Evolutionary conservation across 2,113 vertebrate genomes (phyloP), one percentile per base, ranked within the genome.

Genomic region (Salvelinus fontinalis): DNA sequence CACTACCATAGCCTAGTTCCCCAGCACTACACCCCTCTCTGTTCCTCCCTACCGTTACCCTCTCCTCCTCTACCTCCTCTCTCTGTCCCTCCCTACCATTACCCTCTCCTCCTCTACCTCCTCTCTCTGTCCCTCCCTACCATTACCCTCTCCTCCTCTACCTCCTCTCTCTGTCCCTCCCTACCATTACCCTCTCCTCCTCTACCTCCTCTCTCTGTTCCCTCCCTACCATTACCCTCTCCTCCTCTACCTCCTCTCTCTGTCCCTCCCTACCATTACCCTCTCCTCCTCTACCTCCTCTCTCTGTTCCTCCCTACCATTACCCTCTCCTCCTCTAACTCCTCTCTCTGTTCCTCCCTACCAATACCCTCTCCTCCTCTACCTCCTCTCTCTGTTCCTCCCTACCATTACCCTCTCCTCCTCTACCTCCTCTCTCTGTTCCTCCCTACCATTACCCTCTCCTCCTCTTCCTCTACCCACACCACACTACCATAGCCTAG

Each of bases 201-300:
- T 60, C 57, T 16, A 5, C n/a, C 57, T 5, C 20, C 6, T 24
- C 20, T 31, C 31, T 31, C 31, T 31, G 1, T 31, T 31, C 31
- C 31, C 31, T 31, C 7, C 7, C 81, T 84, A 76, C 82, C 77
- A 0, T 31, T 5, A 31, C 66, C 70, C 64, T 31, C 29, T 4
- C 0, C 27, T 27, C 27, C 27, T 44, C 70, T 57, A 20, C 31
- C 49, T 57, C 77, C 29, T 29, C 83, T 87, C 78, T 86, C 90
- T 85, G 81, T 26, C 20, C 18, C 59, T 14, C 5, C 7, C 49
- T 34, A 34, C 31, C 29, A 29, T 4, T 29, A 29, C 29, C 24
- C 24, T 24, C 24, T 24, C 24, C 24, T 1, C 26, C 26, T 27
- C 26, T 18, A n/a, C 22, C 62, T 64, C 62, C 62, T 26, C 22